Base-by-base conservation (phyloP, 2,888 invertebrate genomes). In the Augochlorella aurata region DNA sequence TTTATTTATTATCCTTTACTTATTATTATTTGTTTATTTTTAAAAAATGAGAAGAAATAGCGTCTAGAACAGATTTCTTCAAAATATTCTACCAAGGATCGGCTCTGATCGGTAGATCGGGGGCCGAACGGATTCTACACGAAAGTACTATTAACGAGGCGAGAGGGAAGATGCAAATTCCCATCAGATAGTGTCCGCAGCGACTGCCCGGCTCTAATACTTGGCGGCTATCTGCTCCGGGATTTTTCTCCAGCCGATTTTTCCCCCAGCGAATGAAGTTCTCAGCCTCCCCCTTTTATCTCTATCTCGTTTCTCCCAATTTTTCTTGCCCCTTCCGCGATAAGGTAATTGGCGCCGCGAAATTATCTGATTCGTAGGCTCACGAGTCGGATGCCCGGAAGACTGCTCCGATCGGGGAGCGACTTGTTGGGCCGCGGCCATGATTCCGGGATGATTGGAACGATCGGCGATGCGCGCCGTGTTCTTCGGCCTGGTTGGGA, bases 311-410 rank as follows among this genome's bases (percentile, higher is more conserved):
- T 77, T 66, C 72, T 12, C 50, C 61, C 29, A 49, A 71, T 54
- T 81, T 76, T 76, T 78, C 73, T 74, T 74, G 66, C 79, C 70
- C 47, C 10, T n/a, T 14, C 16, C 61, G 18, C 80, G 89, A 89
- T 90, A 88, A 82, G 79, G 83, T 91, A 91, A 91, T 91, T 91
- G 90, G 85, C 82, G 72, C 84, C 84, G 78, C 78, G 85, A 89
- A 89, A 89, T 90, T 90, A 91, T 91, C 91, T 90, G 91, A 91
- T 91, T 89, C 77, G 85, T 73, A 49, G 45, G 77, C 80, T 87
- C 83, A 86, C 85, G 80, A 66, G 74, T 69, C 54, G 50, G 75
- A 74, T 70, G 82, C 66, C 69, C 85, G 85, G 77, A 87, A 86
- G 78, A 86, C 18, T 18, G 54, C 12, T 58, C 73, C 0, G 58